Percentiles rank a stretch among this genome's conserved stretches.
Evolutionary conservation across 2,113 vertebrate genomes (phyloP).

Genomic region (Phasianus colchicus): DNA sequence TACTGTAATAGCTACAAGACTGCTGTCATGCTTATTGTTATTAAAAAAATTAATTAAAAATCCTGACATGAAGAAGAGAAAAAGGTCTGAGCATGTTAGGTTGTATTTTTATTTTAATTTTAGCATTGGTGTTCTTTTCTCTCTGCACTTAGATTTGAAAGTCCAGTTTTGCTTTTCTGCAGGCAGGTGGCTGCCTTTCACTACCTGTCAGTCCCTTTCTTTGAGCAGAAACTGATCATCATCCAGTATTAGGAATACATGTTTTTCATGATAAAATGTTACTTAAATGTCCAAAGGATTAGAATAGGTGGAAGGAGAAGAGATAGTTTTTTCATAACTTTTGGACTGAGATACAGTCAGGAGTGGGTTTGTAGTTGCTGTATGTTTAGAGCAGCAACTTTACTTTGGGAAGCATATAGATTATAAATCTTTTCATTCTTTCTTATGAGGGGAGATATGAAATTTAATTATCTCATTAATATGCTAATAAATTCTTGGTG

Average conservation of each 20-base stretch:
- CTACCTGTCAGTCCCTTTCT: not conserved
- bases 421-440: not conserved
- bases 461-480: not conserved
- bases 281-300: not conserved
- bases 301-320: not conserved
- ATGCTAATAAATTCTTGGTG: not conserved
- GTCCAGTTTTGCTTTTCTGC: not conserved
- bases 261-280: not conserved
- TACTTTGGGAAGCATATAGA: not conserved
- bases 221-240: not conserved
- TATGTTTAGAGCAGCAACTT: not conserved
- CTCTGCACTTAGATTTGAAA: not conserved
- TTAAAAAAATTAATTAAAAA: constrained; percentile 23
- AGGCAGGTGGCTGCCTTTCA: constrained; percentile 40
- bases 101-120: not conserved
- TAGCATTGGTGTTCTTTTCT: not conserved
- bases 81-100: not conserved
- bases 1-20: constrained; percentile 35
- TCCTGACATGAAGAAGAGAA: not conserved
- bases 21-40: constrained; percentile 38
- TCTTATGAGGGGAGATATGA: not conserved
- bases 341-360: not conserved
- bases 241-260: not conserved
- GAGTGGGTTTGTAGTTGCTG: not conserved
- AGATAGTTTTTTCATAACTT: not conserved